Conservation (phyloP, 2,113 vertebrate species). For the Brachirus orientalis region DNA sequence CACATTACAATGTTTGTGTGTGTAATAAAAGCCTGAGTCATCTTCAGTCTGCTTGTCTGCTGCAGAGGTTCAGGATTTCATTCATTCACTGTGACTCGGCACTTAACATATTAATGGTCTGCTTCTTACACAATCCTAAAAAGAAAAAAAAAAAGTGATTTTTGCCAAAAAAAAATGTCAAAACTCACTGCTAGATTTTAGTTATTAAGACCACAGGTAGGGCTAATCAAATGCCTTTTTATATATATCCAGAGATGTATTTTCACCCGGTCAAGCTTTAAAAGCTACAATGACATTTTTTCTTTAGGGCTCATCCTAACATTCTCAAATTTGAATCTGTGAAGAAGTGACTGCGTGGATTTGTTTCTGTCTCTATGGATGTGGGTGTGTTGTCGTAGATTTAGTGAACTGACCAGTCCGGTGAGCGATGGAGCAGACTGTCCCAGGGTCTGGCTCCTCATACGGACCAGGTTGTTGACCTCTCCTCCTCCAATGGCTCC, state of each 20-base stretch:
- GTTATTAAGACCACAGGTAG: too few relatives aligned
- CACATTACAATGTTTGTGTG: not conserved
- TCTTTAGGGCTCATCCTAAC: too few relatives aligned
- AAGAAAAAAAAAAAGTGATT: too few relatives aligned
- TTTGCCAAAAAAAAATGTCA: too few relatives aligned
- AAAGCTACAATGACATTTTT: too few relatives aligned
- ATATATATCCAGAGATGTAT: too few relatives aligned
- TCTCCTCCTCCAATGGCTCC: slow-evolving; percentile 69
- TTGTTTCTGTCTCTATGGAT: too few relatives aligned
- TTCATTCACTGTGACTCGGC: slow-evolving; percentile 15
- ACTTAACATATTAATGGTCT: not conserved
- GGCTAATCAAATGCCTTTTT: too few relatives aligned
- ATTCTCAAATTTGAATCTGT: too few relatives aligned
- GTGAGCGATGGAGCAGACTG: slow-evolving; percentile 97
- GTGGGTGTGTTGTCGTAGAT: not conserved
- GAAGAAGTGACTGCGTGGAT: too few relatives aligned
- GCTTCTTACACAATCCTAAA: not conserved
- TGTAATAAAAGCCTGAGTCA: slow-evolving; percentile 39
- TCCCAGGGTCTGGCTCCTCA: slow-evolving; percentile 93
- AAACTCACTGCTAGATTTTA: too few relatives aligned
- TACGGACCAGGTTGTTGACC: slow-evolving; percentile 92
- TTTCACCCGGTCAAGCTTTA: too few relatives aligned
- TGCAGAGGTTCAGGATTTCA: not conserved
- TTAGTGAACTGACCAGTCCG: slow-evolving; percentile 87
- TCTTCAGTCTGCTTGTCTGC: slow-evolving; percentile 17